Percentiles rank a stretch among this genome's conserved stretches.
phyloP scores from a whole-genome alignment of 2,797 vertebrate species.

The Helarctos malayanus region DNA sequence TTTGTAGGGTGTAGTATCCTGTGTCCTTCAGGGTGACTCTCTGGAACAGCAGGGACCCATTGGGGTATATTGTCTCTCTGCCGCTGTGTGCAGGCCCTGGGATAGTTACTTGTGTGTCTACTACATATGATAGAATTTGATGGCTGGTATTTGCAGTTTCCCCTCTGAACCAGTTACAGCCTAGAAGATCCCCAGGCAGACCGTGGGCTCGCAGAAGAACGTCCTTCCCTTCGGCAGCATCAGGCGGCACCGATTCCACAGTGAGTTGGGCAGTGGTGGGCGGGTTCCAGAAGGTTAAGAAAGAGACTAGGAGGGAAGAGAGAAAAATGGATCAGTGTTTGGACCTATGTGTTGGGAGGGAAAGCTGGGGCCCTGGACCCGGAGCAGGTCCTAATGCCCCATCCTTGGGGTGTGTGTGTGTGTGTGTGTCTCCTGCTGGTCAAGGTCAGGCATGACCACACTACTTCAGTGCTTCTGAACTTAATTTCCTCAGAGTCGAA shows the following conservation, averaged over 20 bases:
- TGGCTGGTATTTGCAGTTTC: rapidly evolving
- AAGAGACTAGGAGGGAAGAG: background rate
- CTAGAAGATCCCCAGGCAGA: rapidly evolving
- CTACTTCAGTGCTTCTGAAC: background rate
- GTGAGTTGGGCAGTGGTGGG: background rate
- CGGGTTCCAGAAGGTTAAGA: background rate
- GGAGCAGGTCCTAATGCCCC: background rate
- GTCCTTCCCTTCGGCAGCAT: background rate
- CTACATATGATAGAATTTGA: rapidly evolving
- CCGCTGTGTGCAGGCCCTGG: rapidly evolving
- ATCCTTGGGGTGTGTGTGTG: too few species aligned
- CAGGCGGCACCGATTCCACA: rapidly evolving
- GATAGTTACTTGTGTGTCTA: rapidly evolving
- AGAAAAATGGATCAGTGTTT: background rate
- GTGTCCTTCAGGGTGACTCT: rapidly evolving
- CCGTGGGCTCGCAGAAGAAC: background rate
- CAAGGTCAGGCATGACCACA: background rate
- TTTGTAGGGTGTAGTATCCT: rapidly evolving
- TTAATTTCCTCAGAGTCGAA: background rate
- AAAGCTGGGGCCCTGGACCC: too few species aligned
- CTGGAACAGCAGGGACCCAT: background rate
- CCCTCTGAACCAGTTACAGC: rapidly evolving
- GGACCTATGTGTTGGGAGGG: too few species aligned
- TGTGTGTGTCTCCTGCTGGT: background rate
- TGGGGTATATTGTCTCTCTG: background rate